Evolutionary conservation across 2,113 vertebrate species (phyloP).

Genomic region (Rhabdornis inornatus): DNA sequence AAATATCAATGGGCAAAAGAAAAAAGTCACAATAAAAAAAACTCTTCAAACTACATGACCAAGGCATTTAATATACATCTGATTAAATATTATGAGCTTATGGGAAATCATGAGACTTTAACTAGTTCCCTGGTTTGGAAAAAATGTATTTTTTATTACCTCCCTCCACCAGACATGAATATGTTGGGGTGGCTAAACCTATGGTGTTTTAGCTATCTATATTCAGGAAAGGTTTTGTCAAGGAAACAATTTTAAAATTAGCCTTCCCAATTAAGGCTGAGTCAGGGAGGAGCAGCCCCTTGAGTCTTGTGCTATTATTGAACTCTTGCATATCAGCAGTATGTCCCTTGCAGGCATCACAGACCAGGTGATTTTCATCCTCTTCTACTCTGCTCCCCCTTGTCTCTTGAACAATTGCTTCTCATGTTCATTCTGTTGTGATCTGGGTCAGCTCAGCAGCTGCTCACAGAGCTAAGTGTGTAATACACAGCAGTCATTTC

Average conservation of each 20-base stretch:
- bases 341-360: not conserved
- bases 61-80: not conserved
- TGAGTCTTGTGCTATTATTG: not conserved
- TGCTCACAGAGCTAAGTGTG: not conserved
- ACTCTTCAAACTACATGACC: not conserved
- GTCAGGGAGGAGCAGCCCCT: not conserved
- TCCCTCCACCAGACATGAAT: not conserved
- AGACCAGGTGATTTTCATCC: not conserved
- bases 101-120: not conserved
- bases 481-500: not conserved
- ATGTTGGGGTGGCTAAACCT: not conserved
- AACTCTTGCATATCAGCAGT: not conserved
- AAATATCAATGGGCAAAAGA: not conserved
- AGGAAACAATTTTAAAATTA: not conserved
- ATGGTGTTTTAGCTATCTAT: not conserved
- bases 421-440: not conserved
- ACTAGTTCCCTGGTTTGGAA: not conserved
- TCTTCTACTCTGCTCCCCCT: accelerated
- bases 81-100: not conserved
- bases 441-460: not conserved
- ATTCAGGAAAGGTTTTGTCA: not conserved
- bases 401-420: not conserved
- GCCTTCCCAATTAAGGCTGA: not conserved
- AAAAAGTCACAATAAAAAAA: not conserved
- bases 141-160: not conserved